These are phyloP conservation scores for Indicator maculatus DNA, from an alignment of 2,113 vertebrate genomes.

Conservation along the genomic window DNA sequence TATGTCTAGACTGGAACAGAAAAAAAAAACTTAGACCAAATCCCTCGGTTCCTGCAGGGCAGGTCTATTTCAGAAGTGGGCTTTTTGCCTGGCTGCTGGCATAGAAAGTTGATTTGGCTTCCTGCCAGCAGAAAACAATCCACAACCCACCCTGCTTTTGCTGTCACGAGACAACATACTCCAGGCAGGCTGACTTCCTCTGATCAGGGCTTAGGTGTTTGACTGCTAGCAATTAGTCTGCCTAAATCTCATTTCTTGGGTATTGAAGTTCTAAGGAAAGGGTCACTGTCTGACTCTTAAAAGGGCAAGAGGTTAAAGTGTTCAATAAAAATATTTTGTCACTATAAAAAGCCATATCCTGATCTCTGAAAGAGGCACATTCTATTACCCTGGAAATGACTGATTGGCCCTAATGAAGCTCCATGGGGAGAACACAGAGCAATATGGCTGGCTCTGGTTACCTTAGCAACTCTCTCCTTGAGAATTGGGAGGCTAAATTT, in stretches of 20 bases:
- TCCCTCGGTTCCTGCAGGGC: neutral
- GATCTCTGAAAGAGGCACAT: slow-evolving; percentile 44
- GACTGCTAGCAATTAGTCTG: neutral
- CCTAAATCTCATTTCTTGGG: slow-evolving; percentile 35
- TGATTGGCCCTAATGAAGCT: slow-evolving; percentile 70
- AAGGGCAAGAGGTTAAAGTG: slow-evolving; percentile 51
- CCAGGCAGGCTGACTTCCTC: neutral
- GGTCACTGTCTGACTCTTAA: slow-evolving; percentile 34
- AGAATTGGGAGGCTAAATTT: slow-evolving; percentile 71
- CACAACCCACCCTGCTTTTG: neutral
- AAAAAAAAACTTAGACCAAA: neutral
- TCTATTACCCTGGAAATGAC: slow-evolving; percentile 68
- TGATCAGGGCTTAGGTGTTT: neutral
- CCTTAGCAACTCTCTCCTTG: slow-evolving; percentile 77
- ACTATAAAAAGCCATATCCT: slow-evolving; percentile 67
- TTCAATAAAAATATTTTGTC: slow-evolving; percentile 54
- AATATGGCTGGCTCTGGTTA: slow-evolving; percentile 71
- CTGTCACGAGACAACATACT: neutral
- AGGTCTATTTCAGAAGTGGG: slow-evolving; percentile 7
- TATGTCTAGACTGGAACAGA: neutral
- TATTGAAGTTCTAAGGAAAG: neutral
- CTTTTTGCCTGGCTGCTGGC: neutral
- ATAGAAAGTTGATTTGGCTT: neutral
- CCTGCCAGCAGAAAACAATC: neutral
- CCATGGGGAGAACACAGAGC: slow-evolving; percentile 55